Percentiles rank a stretch among this genome's conserved stretches.
Evolutionary conservation across 37 sponge, comb jelly and placozoan genomes (phyloP).

Genomic region (Spongilla lacustris): DNA sequence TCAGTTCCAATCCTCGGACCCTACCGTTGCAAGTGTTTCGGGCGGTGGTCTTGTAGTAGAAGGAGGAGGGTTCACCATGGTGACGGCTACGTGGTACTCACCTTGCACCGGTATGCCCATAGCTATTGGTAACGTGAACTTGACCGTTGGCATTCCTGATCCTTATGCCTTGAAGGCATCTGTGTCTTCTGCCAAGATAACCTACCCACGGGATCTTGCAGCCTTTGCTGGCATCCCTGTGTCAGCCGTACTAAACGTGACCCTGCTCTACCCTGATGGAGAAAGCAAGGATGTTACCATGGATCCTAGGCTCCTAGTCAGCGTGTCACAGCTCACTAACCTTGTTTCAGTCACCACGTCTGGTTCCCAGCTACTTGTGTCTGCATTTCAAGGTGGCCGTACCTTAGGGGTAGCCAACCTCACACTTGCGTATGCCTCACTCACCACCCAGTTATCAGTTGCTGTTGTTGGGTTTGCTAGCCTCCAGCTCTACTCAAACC

Average conservation of each 20-base stretch:
- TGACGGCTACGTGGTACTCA: conserved; percentile 32
- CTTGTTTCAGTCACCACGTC: background rate
- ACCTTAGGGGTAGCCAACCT: too few species aligned
- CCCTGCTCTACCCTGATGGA: conserved; percentile 55
- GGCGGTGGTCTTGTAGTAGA: background rate
- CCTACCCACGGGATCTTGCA: conserved; percentile 41
- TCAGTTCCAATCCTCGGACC: conserved; percentile 29
- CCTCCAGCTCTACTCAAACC: conserved; percentile 18
- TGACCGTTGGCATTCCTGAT: conserved; percentile 21
- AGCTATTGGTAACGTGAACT: background rate
- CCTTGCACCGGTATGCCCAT: conserved; percentile 20
- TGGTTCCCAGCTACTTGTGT: background rate
- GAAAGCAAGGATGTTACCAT: conserved; percentile 27
- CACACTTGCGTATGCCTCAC: background rate
- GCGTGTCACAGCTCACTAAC: conserved; percentile 12
- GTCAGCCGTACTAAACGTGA: conserved; percentile 10
- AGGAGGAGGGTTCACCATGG: conserved; percentile 34
- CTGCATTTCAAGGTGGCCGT: too few species aligned
- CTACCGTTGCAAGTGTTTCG: conserved; percentile 14
- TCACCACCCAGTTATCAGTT: conserved; percentile 13
- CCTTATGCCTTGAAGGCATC: conserved; percentile 19
- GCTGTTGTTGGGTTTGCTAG: conserved; percentile 40
- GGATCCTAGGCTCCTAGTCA: conserved; percentile 21
- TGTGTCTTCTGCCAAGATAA: conserved; percentile 21
- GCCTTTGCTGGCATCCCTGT: conserved; percentile 42